Conservation (phyloP, 2,797 vertebrate genomes). For the Allenopithecus nigroviridis region DNA sequence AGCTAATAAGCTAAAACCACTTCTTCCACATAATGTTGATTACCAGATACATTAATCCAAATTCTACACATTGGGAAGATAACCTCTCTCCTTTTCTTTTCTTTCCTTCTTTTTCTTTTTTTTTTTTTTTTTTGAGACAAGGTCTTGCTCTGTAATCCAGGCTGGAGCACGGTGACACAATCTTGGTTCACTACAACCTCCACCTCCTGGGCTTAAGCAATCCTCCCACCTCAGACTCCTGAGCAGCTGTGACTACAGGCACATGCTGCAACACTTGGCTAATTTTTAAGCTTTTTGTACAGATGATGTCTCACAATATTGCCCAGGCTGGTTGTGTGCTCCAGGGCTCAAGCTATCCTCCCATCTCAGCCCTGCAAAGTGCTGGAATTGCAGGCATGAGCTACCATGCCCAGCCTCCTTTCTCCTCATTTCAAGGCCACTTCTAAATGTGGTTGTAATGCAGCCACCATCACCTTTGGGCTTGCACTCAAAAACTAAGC, state of each 20-base stretch:
- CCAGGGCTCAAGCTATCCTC: background rate
- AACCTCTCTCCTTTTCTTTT: background rate
- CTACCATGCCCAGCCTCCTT: background rate
- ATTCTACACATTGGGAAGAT: background rate
- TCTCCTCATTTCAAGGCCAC: background rate
- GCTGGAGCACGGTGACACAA: background rate
- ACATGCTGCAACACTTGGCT: background rate
- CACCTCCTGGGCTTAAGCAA: background rate
- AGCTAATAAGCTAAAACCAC: background rate
- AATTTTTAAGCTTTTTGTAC: background rate
- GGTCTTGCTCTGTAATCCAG: background rate
- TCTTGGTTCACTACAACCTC: background rate
- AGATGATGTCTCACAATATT: background rate
- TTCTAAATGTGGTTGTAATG: background rate
- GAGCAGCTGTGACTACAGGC: background rate
- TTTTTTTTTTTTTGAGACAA: background rate
- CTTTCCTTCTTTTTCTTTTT: accelerated
- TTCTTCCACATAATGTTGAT: background rate
- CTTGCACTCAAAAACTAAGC: background rate
- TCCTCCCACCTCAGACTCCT: background rate
- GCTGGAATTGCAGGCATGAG: background rate
- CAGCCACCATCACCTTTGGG: background rate
- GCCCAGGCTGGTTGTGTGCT: background rate
- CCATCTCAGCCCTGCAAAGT: background rate
- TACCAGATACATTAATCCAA: background rate